These are phyloP conservation scores for Meloidogyne floridensis DNA, from an alignment of 1,140 invertebrate genomes.

Conservation along the genomic window DNA sequence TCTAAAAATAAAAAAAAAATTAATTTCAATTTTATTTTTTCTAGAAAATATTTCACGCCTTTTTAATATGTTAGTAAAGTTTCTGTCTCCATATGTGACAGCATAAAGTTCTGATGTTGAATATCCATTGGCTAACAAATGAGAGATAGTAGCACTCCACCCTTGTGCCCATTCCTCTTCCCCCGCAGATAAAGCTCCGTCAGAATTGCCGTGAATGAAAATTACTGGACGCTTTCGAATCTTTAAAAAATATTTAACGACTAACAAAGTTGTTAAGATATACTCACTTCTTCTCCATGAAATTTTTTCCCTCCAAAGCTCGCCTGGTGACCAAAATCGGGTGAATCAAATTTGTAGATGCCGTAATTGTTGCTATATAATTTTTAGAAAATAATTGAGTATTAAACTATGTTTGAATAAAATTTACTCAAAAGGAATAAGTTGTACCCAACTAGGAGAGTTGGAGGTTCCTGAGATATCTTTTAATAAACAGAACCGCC, in stretches of 20 bases:
- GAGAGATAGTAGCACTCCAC: constrained; percentile 40
- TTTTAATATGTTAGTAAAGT: constrained; percentile 27
- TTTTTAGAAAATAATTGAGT: not conserved
- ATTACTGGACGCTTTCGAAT: constrained; percentile 41
- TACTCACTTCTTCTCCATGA: not conserved
- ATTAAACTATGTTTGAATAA: too few species aligned
- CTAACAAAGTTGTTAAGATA: not conserved
- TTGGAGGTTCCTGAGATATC: too few species aligned
- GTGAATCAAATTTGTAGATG: constrained; percentile 2
- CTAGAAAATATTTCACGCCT: not conserved
- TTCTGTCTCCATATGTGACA: constrained; percentile 52
- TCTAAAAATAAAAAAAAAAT: not conserved
- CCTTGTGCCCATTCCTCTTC: constrained; percentile 35
- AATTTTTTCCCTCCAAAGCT: not conserved
- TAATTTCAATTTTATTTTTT: not conserved
- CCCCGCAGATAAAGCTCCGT: constrained; percentile 40
- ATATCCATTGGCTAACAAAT: constrained; percentile 51
- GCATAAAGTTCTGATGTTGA: constrained; percentile 50
- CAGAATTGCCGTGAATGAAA: constrained; percentile 53
- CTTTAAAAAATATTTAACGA: not conserved
- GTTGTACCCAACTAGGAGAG: too few species aligned
- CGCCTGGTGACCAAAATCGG: not conserved
- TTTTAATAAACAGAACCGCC: too few species aligned
- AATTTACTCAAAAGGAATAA: not conserved
- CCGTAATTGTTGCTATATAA: not conserved